A percentile compares a stretch with the other conserved stretches of the same genome.
Conservation (phyloP, 2,113 vertebrate genomes). For the Cromileptes altivelis region DNA sequence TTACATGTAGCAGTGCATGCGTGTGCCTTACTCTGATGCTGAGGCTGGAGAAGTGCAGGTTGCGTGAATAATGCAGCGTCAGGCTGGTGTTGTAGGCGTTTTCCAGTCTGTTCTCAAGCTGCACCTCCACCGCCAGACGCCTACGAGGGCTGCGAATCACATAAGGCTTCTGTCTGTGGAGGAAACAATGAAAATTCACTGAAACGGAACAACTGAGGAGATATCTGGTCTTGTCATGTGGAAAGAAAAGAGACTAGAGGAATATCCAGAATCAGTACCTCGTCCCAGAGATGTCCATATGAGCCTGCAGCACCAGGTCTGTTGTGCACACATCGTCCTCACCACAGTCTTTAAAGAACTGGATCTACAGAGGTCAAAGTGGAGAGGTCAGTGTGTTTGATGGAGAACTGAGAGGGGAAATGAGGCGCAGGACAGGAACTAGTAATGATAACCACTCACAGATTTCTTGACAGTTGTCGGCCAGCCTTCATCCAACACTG, state of each 20-base stretch:
- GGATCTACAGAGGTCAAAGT: slow-evolving; percentile 83
- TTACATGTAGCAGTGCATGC: background rate
- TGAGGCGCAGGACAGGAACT: too few relatives aligned
- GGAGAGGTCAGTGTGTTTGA: background rate
- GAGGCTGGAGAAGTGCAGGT: slow-evolving; percentile 94
- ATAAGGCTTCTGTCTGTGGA: slow-evolving; percentile 88
- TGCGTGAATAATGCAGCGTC: slow-evolving; percentile 89
- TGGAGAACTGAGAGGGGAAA: background rate
- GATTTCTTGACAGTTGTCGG: slow-evolving; percentile 86
- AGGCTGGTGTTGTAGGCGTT: slow-evolving; percentile 96
- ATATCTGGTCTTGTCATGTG: background rate
- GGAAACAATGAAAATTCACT: slow-evolving; percentile 6
- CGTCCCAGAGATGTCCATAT: slow-evolving; percentile 89
- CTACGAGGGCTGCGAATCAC: slow-evolving; percentile 87
- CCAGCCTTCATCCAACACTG: slow-evolving; percentile 90
- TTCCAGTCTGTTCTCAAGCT: slow-evolving; percentile 91
- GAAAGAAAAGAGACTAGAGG: background rate
- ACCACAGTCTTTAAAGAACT: slow-evolving; percentile 97
- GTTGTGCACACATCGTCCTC: slow-evolving; percentile 93
- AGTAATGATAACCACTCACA: slow-evolving; percentile 80
- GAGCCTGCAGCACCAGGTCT: slow-evolving; percentile 88
- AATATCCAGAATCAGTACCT: slow-evolving; percentile 81
- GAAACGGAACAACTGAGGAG: background rate
- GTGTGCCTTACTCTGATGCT: slow-evolving; percentile 83
- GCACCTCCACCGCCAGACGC: slow-evolving; percentile 87